Evolutionary conservation across 2,113 vertebrate genomes (phyloP), one percentile per base, ranked within the genome.

Genomic region (Psophia crepitans): DNA sequence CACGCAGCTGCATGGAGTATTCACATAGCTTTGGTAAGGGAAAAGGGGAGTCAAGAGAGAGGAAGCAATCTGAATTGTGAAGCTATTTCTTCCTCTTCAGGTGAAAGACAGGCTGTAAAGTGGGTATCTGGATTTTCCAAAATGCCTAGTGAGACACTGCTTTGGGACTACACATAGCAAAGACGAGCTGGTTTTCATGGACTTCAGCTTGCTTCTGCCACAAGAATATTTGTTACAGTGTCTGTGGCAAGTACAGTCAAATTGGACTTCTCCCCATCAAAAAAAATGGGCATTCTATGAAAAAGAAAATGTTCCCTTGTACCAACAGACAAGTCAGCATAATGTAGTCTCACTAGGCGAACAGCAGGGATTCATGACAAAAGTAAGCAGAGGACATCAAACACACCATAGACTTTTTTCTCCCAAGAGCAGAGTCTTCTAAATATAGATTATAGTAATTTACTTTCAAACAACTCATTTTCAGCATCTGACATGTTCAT

Each of bases 401-500:
- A 94, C 91, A 94, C 27, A 94, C 61, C 61, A 61, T 24, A 77
- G 94, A 76, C 54, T 84, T 86, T 61, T 88, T 90, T 69, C 86
- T 86, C 35, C 17, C 41, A 92, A 94, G 94, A 95, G 97, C 96
- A 94, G 87, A 98, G 97, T 98, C 98, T 98, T 99, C 98, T 98
- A 99, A 99, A 98, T 99, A 99, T 99, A 99, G 98, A 99, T 99
- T 98, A 98, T 98, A 98, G 98, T 99, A 98, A 99, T 99, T 99
- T 99, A 98, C 98, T 98, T 99, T 99, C 98, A 99, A 99, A 99
- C 98, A 99, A 99, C 99, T 99, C 96, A 99, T 99, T 99, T 99
- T 99, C 98, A 98, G 98, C 98, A 98, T 98, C 98, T 99, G 99
- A 99, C 98, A 98, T 98, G 97, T 99, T 99, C 99, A 99, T 99